These are phyloP conservation scores for Gracilinanus agilis DNA, from an alignment of 2,113 vertebrate genomes.

Conservation along the genomic window DNA sequence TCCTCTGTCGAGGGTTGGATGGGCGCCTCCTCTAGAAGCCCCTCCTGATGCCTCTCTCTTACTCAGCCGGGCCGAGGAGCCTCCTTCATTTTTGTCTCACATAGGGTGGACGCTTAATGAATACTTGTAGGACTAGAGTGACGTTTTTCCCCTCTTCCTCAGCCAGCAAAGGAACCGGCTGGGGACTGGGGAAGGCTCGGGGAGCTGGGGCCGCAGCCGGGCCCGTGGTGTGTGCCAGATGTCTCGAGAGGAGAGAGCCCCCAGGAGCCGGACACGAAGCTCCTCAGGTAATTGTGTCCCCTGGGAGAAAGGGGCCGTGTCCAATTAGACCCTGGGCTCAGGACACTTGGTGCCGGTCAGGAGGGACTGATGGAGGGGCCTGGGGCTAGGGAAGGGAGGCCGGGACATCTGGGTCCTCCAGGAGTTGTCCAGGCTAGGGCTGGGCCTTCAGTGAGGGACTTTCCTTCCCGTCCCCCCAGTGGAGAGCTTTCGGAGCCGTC, in stretches of 20 bases:
- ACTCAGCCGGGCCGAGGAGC: neutral
- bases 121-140: neutral
- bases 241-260: constrained; percentile 60
- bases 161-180: constrained; percentile 87
- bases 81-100: neutral
- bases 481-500: constrained; percentile 90
- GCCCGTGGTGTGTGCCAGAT: constrained; percentile 72
- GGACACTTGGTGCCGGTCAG: too few relatives aligned
- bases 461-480: constrained; percentile 67
- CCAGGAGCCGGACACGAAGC: constrained; percentile 83
- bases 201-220: constrained; percentile 80
- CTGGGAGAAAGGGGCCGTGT: neutral
- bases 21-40: too few relatives aligned
- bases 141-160: constrained; percentile 37
- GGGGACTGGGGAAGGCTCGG: constrained; percentile 80
- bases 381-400: fast-evolving
- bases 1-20: too few relatives aligned
- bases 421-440: neutral
- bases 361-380: fast-evolving
- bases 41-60: too few relatives aligned
- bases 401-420: neutral
- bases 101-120: neutral
- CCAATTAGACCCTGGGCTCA: too few relatives aligned
- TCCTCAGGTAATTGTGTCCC: constrained; percentile 78
- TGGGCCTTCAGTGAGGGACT: neutral